Evolutionary conservation across 2,113 vertebrate genomes (phyloP).

Genomic region (Centrocercus urophasianus): DNA sequence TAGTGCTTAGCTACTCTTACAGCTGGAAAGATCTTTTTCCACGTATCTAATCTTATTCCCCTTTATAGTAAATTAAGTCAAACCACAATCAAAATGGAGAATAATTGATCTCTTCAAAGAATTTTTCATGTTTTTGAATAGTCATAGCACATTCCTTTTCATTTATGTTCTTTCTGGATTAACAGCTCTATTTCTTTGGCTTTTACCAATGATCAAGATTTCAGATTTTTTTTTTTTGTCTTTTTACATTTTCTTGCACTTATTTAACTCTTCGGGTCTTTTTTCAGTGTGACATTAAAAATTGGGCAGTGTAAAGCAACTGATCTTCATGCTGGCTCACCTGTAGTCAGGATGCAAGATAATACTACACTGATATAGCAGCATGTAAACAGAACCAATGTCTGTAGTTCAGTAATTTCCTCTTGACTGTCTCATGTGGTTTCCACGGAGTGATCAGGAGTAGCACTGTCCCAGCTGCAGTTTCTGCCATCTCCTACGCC

Average conservation of each 20-base stretch:
- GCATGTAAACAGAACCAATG: background rate
- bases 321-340: background rate
- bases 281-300: background rate
- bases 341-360: background rate
- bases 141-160: background rate
- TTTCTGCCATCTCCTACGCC: background rate
- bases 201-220: background rate
- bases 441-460: background rate
- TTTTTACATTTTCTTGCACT: background rate
- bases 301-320: background rate
- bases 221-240: background rate
- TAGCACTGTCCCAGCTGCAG: background rate
- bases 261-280: background rate
- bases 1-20: background rate
- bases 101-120: background rate
- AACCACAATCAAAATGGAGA: constrained; percentile 3
- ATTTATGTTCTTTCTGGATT: background rate
- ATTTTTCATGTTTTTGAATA: background rate
- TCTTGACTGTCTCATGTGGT: background rate
- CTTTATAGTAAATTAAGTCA: constrained; percentile 17
- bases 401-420: background rate
- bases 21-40: background rate
- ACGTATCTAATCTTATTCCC: background rate
- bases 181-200: background rate
- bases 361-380: background rate